Conservation (phyloP, 2,113 vertebrate species). For the Plectropomus leopardus region DNA sequence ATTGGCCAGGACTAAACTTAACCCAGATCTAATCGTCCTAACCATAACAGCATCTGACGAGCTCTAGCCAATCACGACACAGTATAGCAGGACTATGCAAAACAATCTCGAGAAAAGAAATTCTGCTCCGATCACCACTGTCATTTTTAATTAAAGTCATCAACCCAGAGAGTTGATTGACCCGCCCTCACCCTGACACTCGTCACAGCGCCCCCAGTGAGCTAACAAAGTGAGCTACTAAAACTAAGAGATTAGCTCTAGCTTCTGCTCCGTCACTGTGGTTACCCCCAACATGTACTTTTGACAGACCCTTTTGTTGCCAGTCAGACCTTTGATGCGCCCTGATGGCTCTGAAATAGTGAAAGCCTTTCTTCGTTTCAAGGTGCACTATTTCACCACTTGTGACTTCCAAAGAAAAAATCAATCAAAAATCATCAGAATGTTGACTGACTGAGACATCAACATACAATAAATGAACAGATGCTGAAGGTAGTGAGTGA, state of each 20-base stretch:
- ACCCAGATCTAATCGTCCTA: too few species aligned
- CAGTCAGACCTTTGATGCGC: neutral
- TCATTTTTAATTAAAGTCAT: neutral
- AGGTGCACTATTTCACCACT: neutral
- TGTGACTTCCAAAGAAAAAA: neutral
- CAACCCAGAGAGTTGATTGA: neutral
- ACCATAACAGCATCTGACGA: too few species aligned
- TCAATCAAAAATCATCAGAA: neutral
- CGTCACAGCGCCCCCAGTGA: neutral
- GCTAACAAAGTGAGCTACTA: neutral
- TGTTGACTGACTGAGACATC: neutral
- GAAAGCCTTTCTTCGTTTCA: too few species aligned
- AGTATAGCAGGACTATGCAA: too few species aligned
- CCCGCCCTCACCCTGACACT: too few species aligned
- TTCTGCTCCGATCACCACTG: neutral
- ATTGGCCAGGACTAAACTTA: too few species aligned
- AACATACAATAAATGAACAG: neutral
- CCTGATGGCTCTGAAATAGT: too few species aligned
- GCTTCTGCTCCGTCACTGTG: neutral
- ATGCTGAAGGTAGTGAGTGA: neutral
- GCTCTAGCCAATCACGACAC: too few species aligned
- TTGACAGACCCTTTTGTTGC: neutral
- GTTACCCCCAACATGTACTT: too few species aligned
- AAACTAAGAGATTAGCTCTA: neutral
- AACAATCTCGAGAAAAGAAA: too few species aligned